These are phyloP conservation scores for Brachirus orientalis DNA, from an alignment of 2,113 vertebrate species.

Conservation along the genomic window DNA sequence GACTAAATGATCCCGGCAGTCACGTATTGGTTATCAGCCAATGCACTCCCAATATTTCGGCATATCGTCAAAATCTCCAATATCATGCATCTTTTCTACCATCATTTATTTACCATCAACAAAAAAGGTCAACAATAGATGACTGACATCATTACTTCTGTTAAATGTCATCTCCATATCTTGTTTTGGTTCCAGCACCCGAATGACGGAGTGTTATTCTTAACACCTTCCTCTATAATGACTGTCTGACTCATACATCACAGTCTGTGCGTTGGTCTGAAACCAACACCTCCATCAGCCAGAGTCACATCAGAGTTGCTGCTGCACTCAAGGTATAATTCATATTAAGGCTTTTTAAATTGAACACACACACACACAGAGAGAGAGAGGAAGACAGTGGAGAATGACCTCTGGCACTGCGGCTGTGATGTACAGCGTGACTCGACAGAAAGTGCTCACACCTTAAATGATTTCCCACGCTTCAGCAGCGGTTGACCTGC, in stretches of 20 bases:
- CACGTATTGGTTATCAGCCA: too few species aligned
- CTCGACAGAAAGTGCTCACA: slow-evolving; percentile 45
- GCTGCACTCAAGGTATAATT: neutral
- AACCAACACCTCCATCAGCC: neutral
- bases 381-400: neutral
- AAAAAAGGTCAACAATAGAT: too few species aligned
- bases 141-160: too few species aligned
- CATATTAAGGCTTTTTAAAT: slow-evolving; percentile 14
- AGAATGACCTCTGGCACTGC: slow-evolving; percentile 25
- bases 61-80: too few species aligned
- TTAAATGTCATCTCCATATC: too few species aligned
- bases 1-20: too few species aligned
- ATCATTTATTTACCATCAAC: too few species aligned
- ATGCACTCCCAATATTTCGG: too few species aligned
- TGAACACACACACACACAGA: neutral
- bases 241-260: slow-evolving; percentile 46
- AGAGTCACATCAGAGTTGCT: neutral
- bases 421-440: slow-evolving; percentile 36
- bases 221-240: slow-evolving; percentile 35
- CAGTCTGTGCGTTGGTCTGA: neutral
- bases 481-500: slow-evolving; percentile 28
- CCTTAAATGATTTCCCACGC: slow-evolving; percentile 34
- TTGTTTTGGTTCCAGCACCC: too few species aligned
- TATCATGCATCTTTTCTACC: too few species aligned
- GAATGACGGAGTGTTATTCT: too few species aligned